Evolutionary conservation across 2,113 vertebrate species (phyloP), one percentile per base, ranked within the genome.

Genomic region (Xenopus borealis): DNA sequence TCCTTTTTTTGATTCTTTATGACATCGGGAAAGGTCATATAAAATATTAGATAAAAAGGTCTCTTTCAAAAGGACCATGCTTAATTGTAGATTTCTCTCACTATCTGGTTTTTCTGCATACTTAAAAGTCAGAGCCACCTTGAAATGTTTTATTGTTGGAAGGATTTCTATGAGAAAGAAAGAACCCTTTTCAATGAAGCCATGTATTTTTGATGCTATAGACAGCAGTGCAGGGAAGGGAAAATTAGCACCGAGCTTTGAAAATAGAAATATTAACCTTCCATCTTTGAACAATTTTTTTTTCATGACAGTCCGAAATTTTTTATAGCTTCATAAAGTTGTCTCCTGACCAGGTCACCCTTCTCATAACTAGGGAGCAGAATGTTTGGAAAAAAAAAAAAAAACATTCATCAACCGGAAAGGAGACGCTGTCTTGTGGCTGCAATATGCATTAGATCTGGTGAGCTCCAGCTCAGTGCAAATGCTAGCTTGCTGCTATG

Each of bases 261-360:
- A 93, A 94, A 94, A 94, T 94, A 92, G 92, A 88, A 93, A 95
- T 95, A 94, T 91, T 92, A 93, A 94, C 91, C 90, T 86, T 89
- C 90, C 88, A 90, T 88, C 90, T 82, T 78, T 88, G 85, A 84
- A 85, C 69, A 72, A 66, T 81, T 82, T 84, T 88, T 83, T 91
- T 92, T 89, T 94, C 79, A 89, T 98, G 95, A 96, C 96, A 98
- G 94, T 95, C 94, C 91, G 93, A 95, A 97, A 98, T 99, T 98
- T 99, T 99, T 99, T 99, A 98, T 99, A 96, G 95, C 96, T 98
- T 98, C 97, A 98, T 98, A 99, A 98, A 99, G 96, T 98, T 93
- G 92, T 96, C 95, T 95, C 92, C 94, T 97, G 96, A 98, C 95
- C 96, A 93, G 96, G 97, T 99, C 97, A 98, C 93, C 93, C 95